Percentiles rank a stretch among this genome's conserved stretches.
Conservation (phyloP, 2,888 invertebrate species). For the Nudaria mundana region DNA sequence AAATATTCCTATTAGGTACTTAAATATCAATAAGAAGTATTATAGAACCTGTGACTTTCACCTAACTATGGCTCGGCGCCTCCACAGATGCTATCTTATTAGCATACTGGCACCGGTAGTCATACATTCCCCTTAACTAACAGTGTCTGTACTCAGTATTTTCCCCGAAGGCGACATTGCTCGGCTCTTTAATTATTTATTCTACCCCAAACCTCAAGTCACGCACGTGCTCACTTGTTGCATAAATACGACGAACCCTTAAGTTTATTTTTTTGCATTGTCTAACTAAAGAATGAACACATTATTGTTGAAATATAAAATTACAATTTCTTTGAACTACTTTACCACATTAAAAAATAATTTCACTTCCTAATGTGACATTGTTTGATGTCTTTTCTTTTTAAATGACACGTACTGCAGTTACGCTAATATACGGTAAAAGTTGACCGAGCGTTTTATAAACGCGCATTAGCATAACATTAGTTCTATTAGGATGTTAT, state of each 20-base stretch:
- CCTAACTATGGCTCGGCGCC: constrained; percentile 33
- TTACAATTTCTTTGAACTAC: constrained; percentile 15
- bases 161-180: constrained; percentile 15
- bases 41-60: constrained; percentile 43
- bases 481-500: too few species aligned
- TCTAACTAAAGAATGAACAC: constrained; percentile 43
- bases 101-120: constrained; percentile 38
- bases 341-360: constrained; percentile 3
- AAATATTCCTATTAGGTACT: too few species aligned
- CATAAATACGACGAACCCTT: constrained; percentile 28
- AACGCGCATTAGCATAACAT: too few species aligned
- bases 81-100: constrained; percentile 41
- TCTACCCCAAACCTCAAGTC: constrained; percentile 17
- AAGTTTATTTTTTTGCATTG: constrained; percentile 34
- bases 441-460: too few species aligned
- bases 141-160: constrained; percentile 14
- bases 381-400: neutral
- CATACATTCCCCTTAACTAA: constrained; percentile 21
- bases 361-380: neutral
- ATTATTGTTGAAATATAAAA: constrained; percentile 34
- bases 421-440: too few species aligned
- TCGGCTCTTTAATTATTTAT: constrained; percentile 16
- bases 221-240: constrained; percentile 36
- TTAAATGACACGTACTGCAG: neutral
- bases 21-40: too few species aligned